Base-by-base conservation (phyloP, 2,113 vertebrate species). In the Phalacrocorax carbo region DNA sequence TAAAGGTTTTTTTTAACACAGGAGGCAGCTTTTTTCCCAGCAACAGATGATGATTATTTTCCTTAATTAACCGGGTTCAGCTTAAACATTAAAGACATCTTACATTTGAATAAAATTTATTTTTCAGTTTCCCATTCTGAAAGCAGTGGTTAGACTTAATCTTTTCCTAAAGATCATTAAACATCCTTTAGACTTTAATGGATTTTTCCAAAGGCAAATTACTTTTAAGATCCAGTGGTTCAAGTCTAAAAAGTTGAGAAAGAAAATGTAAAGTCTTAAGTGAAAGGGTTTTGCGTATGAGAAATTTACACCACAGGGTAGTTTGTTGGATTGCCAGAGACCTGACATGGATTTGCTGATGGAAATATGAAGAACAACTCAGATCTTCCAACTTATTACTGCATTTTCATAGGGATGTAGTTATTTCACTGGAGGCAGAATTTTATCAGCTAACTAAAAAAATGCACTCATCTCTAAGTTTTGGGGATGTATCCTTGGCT, bases 21-120 rank as follows among this genome's bases (percentile, higher is more conserved):
- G 81, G 42, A 88, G 44, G 14, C 89, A 68, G 85, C 18, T 90
- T 91, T 44, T 38, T 91, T 95, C 84, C 55, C 55, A 84, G 61
- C 73, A 71, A 58, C 26, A 94, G 55, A 96, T 95, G 81, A 92
- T 76, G 25, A 66, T 86, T 22, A 64, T 87, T 97, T 95, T 95
- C 75, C 64, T 86, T 90, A 80, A 82, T 91, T 79, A 89, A 69
- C 26, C 10, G 44, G 51, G n/a, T 66, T 86, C 48, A 42, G 7
- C n/a, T 94, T 88, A 80, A 81, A 32, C 62, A 46, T 90, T 92
- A 77, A 84, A 71, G 70, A 85, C 44, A 42, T 70, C 29, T 83
- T 78, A 36, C 5, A 69, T 40, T n/a, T 88, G 36, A 85, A 73
- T 34, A 64, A 75, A 58, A 38, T 58, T 86, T 95, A 38, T 58